phyloP scores from a whole-genome alignment of 1,140 invertebrate species.

The Drosophila pandora region DNA sequence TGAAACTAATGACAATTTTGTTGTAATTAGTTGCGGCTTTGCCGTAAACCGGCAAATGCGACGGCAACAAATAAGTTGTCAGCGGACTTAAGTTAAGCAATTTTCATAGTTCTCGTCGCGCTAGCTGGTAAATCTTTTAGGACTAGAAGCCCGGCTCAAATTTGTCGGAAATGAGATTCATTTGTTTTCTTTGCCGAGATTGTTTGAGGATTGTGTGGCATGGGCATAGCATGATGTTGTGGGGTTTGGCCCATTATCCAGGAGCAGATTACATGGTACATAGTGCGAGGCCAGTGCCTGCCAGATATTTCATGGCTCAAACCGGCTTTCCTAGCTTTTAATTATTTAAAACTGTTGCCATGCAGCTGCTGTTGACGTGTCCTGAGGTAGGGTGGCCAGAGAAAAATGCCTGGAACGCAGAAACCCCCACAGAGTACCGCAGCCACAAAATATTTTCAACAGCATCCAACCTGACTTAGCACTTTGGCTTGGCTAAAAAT shows the following conservation, averaged over 20 bases:
- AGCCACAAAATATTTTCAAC: conserved; percentile 58
- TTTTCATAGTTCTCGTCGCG: conserved; percentile 72
- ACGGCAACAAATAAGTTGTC: conserved; percentile 75
- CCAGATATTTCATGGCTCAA: conserved; percentile 55
- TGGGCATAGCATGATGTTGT: conserved; percentile 22
- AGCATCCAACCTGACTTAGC: conserved; percentile 47
- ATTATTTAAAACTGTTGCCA: conserved; percentile 72
- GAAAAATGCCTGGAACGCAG: neutral
- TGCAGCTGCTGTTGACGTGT: conserved; percentile 68
- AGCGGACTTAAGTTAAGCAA: conserved; percentile 77
- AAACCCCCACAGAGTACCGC: neutral
- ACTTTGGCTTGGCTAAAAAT: conserved; percentile 46
- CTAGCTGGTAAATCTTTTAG: conserved; percentile 58
- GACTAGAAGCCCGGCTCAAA: conserved; percentile 48
- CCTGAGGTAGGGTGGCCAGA: conserved; percentile 11
- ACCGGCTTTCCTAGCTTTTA: conserved; percentile 51
- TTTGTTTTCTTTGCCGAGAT: conserved; percentile 65
- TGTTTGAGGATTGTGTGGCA: conserved; percentile 20
- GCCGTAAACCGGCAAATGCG: conserved; percentile 57
- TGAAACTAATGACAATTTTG: conserved; percentile 82
- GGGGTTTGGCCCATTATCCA: conserved; percentile 36
- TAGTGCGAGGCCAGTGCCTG: conserved; percentile 24
- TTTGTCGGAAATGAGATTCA: conserved; percentile 80
- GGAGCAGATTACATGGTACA: conserved; percentile 39
- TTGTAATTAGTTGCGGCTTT: conserved; percentile 81